These are phyloP conservation scores for Scaptomyza graminum DNA, from an alignment of 1,140 invertebrate species.

Conservation along the genomic window DNA sequence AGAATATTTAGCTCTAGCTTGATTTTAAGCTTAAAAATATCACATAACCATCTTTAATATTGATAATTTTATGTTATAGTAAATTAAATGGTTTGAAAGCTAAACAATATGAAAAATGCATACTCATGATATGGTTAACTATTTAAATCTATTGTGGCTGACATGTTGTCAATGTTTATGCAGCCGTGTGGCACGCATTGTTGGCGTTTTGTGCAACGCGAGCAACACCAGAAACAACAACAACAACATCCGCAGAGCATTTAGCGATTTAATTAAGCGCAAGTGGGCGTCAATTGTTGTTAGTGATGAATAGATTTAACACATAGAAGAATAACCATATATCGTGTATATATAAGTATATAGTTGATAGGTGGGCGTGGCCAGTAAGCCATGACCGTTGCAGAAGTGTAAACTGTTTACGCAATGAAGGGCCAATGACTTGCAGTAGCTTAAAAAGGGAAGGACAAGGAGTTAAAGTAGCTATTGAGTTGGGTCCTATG, in stretches of 20 bases:
- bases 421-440: constrained; percentile 65
- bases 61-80: background rate
- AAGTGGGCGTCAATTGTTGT: constrained; percentile 53
- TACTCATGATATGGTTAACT: background rate
- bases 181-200: constrained; percentile 17
- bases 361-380: constrained; percentile 50
- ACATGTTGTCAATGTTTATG: constrained; percentile 21
- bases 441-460: constrained; percentile 30
- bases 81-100: background rate
- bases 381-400: constrained; percentile 54
- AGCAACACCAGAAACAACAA: constrained; percentile 28
- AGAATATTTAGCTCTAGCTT: too few relatives aligned
- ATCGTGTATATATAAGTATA: background rate
- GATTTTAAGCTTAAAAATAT: too few relatives aligned
- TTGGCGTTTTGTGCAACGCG: constrained; percentile 12
- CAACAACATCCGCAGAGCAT: constrained; percentile 59
- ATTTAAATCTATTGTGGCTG: background rate
- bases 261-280: constrained; percentile 74
- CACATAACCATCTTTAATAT: too few relatives aligned
- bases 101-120: constrained; percentile 17
- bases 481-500: constrained; percentile 3
- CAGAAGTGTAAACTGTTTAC: constrained; percentile 49
- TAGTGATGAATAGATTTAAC: constrained; percentile 3
- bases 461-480: background rate
- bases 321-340: background rate